Base-by-base conservation (phyloP, 2,797 vertebrate genomes). In the Paratrypauchen microcephalus region DNA sequence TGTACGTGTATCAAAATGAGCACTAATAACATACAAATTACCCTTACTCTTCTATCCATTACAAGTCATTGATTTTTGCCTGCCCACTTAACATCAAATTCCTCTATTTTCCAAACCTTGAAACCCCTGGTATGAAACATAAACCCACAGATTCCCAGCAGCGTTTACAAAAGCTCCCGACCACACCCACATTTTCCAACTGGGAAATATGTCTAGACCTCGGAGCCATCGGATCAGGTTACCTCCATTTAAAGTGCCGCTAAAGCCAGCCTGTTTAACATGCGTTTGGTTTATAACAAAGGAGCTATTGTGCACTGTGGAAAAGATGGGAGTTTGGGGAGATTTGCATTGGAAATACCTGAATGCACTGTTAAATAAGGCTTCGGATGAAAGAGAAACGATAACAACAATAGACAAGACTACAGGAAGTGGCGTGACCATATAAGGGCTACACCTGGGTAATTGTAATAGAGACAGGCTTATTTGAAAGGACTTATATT, bases 391-490 rank as follows among this genome's bases (percentile, higher is more conserved):
- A 15, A 52, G 7, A 6, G 63, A 21, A 68, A 69, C 71, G 18
- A 69, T 36, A 19, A 50, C 15, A 8, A 47, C n/a, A 7, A 39
- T 45, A 66, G 16, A n/a, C 16, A 24, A n/a, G 19, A 30, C 59
- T 6, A 0, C 36, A 61, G 66, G 30, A 71, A 24, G 24, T 32
- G 9, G 65, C 3, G 54, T 21, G 47, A 23, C 5, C 7, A 45
- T 28, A 26, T 13, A 41, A 2, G 39, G 30, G 13, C 67, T 16
- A 2, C 74, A 81, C 78, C 80, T 85, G 83, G 50, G 55, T 67
- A 55, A 36, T 59, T 65, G 66, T 12, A 21, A 26, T 12, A 23
- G 21, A 0, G 23, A 56, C 13, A 16, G 3, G 11, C 5, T 26
- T 4, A 56, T 6, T 56, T 26, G 26, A 36, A 36, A 36, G 32